These are phyloP conservation scores for Yponomeuta sedellus DNA, from an alignment of 2,888 invertebrate genomes.

Conservation along the genomic window DNA sequence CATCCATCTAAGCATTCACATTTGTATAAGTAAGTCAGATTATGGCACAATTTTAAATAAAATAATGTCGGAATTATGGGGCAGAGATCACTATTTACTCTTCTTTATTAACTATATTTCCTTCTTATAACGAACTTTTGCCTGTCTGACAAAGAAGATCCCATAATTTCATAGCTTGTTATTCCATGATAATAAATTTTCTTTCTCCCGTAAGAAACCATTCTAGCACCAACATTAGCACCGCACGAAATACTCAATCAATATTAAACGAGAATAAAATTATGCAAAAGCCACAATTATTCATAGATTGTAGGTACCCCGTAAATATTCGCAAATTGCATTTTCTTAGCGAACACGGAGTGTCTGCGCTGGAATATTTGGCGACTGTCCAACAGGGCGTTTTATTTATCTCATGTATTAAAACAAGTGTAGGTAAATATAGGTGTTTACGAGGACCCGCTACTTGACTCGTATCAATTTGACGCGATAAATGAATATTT, in stretches of 20 bases:
- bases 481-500: no score
- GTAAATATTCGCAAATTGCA: neutral
- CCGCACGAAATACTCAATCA: neutral
- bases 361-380: neutral
- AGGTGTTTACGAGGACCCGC: neutral
- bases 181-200: neutral
- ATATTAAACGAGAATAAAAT: neutral
- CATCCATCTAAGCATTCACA: no score
- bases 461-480: no score
- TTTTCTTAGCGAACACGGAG: neutral
- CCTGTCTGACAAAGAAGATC: neutral
- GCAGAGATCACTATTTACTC: no score
- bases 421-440: neutral
- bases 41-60: no score
- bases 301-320: neutral
- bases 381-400: neutral
- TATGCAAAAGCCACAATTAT: neutral
- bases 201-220: neutral
- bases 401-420: neutral
- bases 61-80: no score
- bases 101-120: no score
- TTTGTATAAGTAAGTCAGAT: no score
- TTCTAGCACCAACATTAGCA: neutral
- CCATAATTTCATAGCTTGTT: neutral
- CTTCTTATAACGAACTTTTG: neutral